Evolutionary conservation across 2,113 vertebrate species (phyloP), one percentile per base, ranked within the genome.

Genomic region (Ibidorhyncha struthersii): DNA sequence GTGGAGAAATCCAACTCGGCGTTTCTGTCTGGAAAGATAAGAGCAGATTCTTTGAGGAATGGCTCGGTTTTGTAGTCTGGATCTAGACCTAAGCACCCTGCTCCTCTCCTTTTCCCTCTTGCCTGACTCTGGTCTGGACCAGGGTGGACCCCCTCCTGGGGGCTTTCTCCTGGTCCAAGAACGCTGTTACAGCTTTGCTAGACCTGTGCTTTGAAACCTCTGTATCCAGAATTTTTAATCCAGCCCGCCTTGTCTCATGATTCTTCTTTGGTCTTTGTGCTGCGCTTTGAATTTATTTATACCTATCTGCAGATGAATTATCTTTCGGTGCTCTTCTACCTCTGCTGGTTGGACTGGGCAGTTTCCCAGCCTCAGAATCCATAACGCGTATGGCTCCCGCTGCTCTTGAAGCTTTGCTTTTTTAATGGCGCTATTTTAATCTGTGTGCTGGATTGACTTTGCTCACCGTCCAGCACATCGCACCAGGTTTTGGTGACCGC

Each of bases 1-100:
- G 98, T 99, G 26, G 99, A 99, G 98, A 99, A 99, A 87, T 99
- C 99, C 98, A 99, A n/a, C 93, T 99, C 99, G 0, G 98, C 98
- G 0, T 82, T 96, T 84, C 97, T 98, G n/a, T 98, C 99, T 99
- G 82, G 10, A 29, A 40, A 45, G 15, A 53, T 7, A 41, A 71
- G 40, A 82, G 62, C 81, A 80, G 38, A 4, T 36, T 52, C 62
- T 10, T 29, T 4, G 45, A 67, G 36, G 65, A 70, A 43, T 1
- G 27, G 61, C 27, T 59, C 53, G 0, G 18, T 3, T 8, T 13
- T 17, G 22, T 10, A 41, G 38, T 7, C n/a, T 47, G 67, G 25
- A 10, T 34, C 19, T 22, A 19, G 67, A 18, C 4, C 8, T 14
- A 1, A 14, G 8, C 32, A 7, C 18, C 45, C 9, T 6, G 13